Conservation (phyloP, 1,140 invertebrate genomes). For the Calephelis nemesis region DNA sequence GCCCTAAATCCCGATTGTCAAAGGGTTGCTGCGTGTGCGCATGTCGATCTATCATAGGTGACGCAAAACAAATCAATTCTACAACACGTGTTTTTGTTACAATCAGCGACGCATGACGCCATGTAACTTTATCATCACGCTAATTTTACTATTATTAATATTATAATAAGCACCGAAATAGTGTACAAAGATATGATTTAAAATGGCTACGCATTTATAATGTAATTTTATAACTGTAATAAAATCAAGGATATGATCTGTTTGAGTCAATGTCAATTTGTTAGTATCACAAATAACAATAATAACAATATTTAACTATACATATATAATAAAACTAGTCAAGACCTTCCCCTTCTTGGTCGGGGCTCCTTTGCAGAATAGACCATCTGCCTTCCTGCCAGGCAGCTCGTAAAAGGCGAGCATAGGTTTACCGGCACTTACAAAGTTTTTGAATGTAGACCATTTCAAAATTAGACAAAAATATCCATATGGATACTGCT, state of each 20-base stretch:
- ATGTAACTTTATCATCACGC: neutral
- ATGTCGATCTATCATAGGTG: constrained; percentile 53
- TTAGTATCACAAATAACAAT: neutral
- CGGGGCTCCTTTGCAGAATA: too few relatives aligned
- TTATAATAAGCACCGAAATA: neutral
- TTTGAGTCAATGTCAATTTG: constrained; percentile 30
- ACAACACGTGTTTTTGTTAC: constrained; percentile 45
- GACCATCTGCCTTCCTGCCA: too few relatives aligned
- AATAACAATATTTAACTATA: too few relatives aligned
- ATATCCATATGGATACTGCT: too few relatives aligned
- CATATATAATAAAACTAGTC: too few relatives aligned
- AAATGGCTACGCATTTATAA: constrained; percentile 3
- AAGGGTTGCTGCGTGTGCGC: constrained; percentile 55
- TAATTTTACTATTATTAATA: constrained; percentile 1
- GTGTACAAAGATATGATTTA: neutral
- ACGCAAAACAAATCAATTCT: constrained; percentile 69
- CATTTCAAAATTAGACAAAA: too few relatives aligned
- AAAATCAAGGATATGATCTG: constrained; percentile 34
- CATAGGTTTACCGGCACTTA: too few relatives aligned
- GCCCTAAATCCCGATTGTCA: constrained; percentile 57
- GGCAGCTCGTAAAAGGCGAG: too few relatives aligned
- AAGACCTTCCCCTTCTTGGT: too few relatives aligned
- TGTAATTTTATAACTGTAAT: constrained; percentile 33
- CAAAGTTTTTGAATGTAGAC: too few relatives aligned
- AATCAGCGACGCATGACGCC: neutral